A percentile compares a stretch with the other conserved stretches of the same genome.
phyloP scores from a whole-genome alignment of 2,888 invertebrate species.

The Uloborus plumipes region DNA sequence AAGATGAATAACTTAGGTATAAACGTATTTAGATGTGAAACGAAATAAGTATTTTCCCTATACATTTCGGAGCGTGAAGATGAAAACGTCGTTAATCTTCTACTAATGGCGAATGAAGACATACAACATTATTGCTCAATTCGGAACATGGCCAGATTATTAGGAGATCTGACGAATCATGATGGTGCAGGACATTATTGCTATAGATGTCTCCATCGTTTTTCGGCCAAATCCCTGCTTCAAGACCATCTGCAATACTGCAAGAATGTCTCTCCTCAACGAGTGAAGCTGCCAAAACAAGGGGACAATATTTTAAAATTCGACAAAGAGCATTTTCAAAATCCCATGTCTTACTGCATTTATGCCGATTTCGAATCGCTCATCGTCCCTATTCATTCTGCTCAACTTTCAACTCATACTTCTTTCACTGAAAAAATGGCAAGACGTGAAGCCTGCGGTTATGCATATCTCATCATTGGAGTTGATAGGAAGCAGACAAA shows the following conservation, averaged over 20 bases:
- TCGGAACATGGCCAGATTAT: not conserved
- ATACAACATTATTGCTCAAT: not conserved
- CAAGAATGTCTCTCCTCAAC: not conserved
- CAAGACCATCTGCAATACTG: not conserved
- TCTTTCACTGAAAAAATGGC: not conserved
- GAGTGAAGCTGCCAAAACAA: not conserved
- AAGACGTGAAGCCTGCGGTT: constrained; percentile 4
- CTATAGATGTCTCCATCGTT: constrained; percentile 3
- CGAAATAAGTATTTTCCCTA: too few relatives aligned
- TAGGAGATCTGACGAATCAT: constrained; percentile 1
- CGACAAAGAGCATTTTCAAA: not conserved
- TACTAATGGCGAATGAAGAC: too few relatives aligned
- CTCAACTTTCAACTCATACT: not conserved
- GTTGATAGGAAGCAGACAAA: constrained; percentile 3
- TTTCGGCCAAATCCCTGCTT: not conserved
- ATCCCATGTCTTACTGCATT: not conserved
- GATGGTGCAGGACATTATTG: not conserved
- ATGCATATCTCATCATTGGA: constrained; percentile 10
- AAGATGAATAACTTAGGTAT: too few relatives aligned
- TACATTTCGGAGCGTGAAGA: too few relatives aligned
- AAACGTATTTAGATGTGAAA: too few relatives aligned
- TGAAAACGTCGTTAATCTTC: too few relatives aligned
- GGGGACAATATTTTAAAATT: not conserved
- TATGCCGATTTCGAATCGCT: not conserved
- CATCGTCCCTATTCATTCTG: not conserved